Evolutionary conservation across 2,888 invertebrate species (phyloP), one percentile per base, ranked within the genome.

Genomic region (Crepidodera aurea): DNA sequence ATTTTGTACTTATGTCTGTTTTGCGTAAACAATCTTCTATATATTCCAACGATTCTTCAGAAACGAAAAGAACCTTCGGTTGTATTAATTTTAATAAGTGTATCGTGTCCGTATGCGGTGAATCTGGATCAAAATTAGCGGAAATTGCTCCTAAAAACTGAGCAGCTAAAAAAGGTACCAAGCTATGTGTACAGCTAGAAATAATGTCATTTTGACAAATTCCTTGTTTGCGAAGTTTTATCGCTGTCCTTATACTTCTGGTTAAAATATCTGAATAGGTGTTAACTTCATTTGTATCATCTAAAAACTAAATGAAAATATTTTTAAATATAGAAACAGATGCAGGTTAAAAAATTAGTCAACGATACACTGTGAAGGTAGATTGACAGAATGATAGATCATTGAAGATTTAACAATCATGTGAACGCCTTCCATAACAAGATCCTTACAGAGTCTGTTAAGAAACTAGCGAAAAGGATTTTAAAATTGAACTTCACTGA

Each of bases 151-250:
- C 84, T 13, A 83, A 74, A 66, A 79, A 84, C 2, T 83, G 67
- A 0, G 81, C 78, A 0, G 84, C 84, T 37, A 84, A 81, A 53
- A 82, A 79, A 0, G 85, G 83, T 29, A 84, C 76, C n/a, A 48
- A 55, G 39, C 58, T 62, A 13, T 55, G 18, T 0, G 69, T 46
- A 46, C 67, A 67, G 1, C 34, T 51, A 18, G 62, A 55, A 1
- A 69, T 50, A 2, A 69, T 40, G 42, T 69, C 69, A 44, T 51
- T 25, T 46, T 37, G 50, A 12, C 18, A n/a, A 7, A 68, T 59
- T 39, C 68, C 68, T 8, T 51, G 29, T 37, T 57, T 44, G 42
- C 42, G 32, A 2, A 69, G 22, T 18, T 61, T 66, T 8, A 68
- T 12, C 2, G 68, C 59, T 13, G 62, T 55, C 13, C 68, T 54